Evolutionary conservation across 2,888 invertebrate genomes (phyloP).

Genomic region (Sericinus montela): DNA sequence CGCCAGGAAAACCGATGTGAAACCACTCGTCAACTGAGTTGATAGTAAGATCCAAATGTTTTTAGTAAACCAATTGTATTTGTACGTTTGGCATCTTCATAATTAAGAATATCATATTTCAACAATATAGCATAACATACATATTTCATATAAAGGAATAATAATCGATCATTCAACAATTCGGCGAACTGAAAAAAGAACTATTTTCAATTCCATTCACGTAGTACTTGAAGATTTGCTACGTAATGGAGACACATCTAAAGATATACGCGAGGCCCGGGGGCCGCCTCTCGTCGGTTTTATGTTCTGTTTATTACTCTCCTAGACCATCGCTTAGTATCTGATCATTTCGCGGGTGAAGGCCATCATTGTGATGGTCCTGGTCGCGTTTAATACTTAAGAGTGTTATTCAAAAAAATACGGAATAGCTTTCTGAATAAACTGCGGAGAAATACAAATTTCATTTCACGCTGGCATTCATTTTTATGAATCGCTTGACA

Average conservation of each 20-base stretch:
- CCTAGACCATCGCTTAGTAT: conserved; percentile 41
- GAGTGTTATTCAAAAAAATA: conserved; percentile 20
- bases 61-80: no score
- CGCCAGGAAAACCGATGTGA: no score
- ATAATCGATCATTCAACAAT: conserved; percentile 7
- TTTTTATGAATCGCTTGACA: conserved; percentile 11
- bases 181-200: not conserved
- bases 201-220: conserved; percentile 26
- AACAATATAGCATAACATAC: no score
- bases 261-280: conserved; percentile 9
- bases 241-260: conserved; percentile 24
- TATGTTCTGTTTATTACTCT: conserved; percentile 60
- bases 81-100: no score
- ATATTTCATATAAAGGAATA: no score
- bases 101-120: no score
- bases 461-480: conserved; percentile 10
- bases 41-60: no score
- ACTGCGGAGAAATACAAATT: conserved; percentile 11
- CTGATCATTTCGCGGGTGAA: conserved; percentile 36
- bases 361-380: conserved; percentile 20
- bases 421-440: conserved; percentile 8
- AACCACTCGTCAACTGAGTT: no score
- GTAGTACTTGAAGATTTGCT: conserved; percentile 29
- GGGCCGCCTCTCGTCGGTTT: conserved; percentile 24
- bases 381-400: conserved; percentile 17